These are phyloP conservation scores for Corvus cornix DNA, from an alignment of 2,113 vertebrate species.

Conservation along the genomic window DNA sequence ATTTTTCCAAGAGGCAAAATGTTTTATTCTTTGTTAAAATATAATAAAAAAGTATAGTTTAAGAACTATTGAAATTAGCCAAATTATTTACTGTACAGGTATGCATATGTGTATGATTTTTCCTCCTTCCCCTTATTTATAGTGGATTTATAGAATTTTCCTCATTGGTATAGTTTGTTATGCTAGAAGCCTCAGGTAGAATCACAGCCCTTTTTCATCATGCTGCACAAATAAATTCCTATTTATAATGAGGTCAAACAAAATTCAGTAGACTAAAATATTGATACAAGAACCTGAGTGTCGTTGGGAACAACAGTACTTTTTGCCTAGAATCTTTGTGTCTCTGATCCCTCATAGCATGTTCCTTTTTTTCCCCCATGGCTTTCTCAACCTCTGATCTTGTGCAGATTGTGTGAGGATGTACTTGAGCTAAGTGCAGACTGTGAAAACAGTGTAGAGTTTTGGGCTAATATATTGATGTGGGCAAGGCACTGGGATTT, in stretches of 20 bases:
- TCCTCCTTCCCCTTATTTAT: not conserved
- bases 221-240: not conserved
- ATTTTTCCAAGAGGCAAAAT: not conserved
- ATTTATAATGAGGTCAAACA: not conserved
- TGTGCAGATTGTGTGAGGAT: not conserved
- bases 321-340: not conserved
- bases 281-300: not conserved
- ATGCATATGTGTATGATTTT: not conserved
- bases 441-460: not conserved
- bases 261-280: not conserved
- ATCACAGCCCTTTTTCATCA: not conserved
- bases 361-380: fast-evolving
- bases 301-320: not conserved
- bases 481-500: not conserved
- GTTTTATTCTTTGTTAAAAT: not conserved
- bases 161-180: not conserved
- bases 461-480: not conserved
- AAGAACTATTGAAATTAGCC: not conserved
- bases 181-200: not conserved
- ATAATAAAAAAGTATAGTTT: not conserved
- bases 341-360: not conserved
- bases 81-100: not conserved
- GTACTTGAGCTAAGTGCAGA: not conserved
- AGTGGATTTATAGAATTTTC: not conserved
- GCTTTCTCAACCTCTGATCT: not conserved